Conservation (phyloP, 2,888 invertebrate species). For the Coelopa pilipes region DNA sequence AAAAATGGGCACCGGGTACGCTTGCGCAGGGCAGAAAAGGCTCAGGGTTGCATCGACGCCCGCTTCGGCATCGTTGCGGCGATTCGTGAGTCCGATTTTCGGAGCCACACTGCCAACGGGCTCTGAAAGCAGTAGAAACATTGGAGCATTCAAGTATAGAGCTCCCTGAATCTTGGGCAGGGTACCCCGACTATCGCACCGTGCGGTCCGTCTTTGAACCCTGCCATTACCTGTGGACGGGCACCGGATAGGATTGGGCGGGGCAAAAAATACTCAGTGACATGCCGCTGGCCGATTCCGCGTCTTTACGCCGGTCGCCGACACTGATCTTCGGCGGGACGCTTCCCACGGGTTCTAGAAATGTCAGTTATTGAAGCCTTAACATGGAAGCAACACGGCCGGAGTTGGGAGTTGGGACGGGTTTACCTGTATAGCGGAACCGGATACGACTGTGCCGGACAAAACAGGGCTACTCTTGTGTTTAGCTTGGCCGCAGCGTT, state of each 20-base stretch:
- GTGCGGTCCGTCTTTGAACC: too few species aligned
- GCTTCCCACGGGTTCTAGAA: constrained; percentile 71
- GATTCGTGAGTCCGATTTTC: constrained; percentile 76
- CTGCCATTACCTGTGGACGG: constrained; percentile 73
- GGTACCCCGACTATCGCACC: too few species aligned
- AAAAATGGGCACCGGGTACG: constrained; percentile 47
- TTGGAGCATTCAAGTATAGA: background rate
- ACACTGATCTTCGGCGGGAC: constrained; percentile 68
- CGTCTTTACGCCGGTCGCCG: constrained; percentile 74
- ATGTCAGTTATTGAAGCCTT: constrained; percentile 12
- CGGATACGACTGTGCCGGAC: constrained; percentile 79
- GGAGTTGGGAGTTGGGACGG: constrained; percentile 49
- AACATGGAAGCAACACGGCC: constrained; percentile 33
- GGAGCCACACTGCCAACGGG: constrained; percentile 69
- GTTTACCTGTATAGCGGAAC: constrained; percentile 72
- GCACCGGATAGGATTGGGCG: constrained; percentile 80
- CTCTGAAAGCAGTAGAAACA: constrained; percentile 56
- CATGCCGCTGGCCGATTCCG: constrained; percentile 58
- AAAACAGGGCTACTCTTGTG: constrained; percentile 73
- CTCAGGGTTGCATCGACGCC: constrained; percentile 70
- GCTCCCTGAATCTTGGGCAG: too few species aligned
- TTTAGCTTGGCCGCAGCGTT: constrained; percentile 67
- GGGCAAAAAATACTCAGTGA: constrained; percentile 79
- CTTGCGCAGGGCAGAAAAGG: constrained; percentile 77
- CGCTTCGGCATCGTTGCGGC: constrained; percentile 69